A percentile compares a stretch with the other conserved stretches of the same genome.
These are phyloP conservation scores for Catonia carolina DNA, from an alignment of 2,888 invertebrate genomes.

Conservation along the genomic window DNA sequence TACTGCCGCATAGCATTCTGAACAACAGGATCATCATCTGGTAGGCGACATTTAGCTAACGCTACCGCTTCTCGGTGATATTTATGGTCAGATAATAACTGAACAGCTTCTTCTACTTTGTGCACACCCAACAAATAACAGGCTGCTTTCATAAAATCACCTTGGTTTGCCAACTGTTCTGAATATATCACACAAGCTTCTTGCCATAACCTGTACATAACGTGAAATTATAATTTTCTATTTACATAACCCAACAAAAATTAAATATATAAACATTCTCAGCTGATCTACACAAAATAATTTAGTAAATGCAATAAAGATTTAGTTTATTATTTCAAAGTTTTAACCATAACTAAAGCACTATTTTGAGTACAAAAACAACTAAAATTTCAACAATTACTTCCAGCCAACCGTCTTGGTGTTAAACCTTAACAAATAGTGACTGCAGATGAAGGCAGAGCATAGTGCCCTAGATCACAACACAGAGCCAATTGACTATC, in stretches of 20 bases:
- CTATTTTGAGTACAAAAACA: too few species aligned
- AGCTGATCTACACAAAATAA: too few species aligned
- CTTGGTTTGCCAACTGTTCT: conserved; percentile 49
- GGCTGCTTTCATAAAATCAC: conserved; percentile 45
- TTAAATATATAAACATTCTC: too few species aligned
- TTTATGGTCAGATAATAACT: conserved; percentile 40
- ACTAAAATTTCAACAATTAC: too few species aligned
- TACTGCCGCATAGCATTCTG: conserved; percentile 26
- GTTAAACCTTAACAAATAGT: too few species aligned
- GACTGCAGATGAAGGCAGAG: too few species aligned
- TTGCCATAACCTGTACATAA: conserved; percentile 47
- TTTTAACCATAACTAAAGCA: too few species aligned
- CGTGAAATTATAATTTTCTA: not conserved
- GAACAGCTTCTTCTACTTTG: conserved; percentile 44
- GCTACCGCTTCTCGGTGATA: conserved; percentile 43
- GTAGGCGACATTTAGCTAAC: conserved; percentile 29
- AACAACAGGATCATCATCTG: conserved; percentile 28
- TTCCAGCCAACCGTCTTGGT: too few species aligned
- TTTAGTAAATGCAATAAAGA: too few species aligned
- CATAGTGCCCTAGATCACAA: too few species aligned
- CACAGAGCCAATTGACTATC: too few species aligned
- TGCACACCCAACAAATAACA: conserved; percentile 39
- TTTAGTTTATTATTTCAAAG: too few species aligned
- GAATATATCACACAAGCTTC: conserved; percentile 52
- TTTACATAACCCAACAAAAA: not conserved